Conservation (phyloP, 2,888 invertebrate species). For the Aelia acuminata region DNA sequence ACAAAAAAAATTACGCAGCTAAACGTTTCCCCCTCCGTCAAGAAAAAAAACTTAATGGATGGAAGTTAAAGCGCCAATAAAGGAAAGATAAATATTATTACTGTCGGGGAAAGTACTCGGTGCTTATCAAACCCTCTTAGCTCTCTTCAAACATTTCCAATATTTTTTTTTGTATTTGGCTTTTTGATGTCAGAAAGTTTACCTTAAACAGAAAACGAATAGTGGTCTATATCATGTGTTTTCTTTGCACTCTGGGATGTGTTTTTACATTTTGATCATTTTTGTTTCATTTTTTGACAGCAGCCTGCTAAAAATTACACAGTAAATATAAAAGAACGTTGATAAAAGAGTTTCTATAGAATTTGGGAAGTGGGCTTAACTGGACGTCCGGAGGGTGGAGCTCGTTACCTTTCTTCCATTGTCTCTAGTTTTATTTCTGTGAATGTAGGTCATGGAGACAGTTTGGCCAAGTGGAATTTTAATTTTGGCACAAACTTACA, state of each 20-base stretch:
- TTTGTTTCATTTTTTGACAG: neutral
- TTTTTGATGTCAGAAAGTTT: neutral
- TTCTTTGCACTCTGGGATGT: neutral
- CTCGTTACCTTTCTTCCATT: constrained; percentile 14
- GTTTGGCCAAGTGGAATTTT: neutral
- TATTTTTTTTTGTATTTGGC: neutral
- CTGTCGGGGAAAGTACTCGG: neutral
- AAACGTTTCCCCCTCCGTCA: neutral
- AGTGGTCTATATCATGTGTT: neutral
- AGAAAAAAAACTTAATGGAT: constrained; percentile 4
- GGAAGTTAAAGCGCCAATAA: neutral
- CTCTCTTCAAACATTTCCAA: neutral
- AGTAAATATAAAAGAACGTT: neutral
- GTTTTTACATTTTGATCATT: neutral
- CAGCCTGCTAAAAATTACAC: neutral
- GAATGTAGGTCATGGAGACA: constrained; percentile 22
- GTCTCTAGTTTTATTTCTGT: neutral
- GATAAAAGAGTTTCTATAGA: neutral
- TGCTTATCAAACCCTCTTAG: neutral
- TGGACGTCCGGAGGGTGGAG: neutral
- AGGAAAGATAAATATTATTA: constrained; percentile 12
- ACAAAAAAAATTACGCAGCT: neutral
- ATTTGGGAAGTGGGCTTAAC: constrained; percentile 5
- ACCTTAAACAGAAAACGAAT: neutral
- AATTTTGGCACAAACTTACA: neutral